phyloP scores from a whole-genome alignment of 2,113 vertebrate species.

The Eretmochelys imbricata region DNA sequence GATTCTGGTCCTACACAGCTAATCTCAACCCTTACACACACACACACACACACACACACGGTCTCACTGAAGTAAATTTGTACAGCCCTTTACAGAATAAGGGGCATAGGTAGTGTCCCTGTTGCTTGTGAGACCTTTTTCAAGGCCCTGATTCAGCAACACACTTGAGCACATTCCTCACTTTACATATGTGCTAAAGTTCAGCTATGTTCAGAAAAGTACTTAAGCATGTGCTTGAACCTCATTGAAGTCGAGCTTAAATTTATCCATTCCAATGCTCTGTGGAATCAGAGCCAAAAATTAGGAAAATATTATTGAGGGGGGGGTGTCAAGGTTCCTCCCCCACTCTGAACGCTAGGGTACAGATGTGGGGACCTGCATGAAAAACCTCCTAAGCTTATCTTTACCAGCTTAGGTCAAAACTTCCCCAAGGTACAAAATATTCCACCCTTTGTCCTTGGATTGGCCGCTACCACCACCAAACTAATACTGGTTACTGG shows the following conservation, averaged over 20 bases:
- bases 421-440: too few relatives aligned
- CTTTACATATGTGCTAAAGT: rapidly evolving
- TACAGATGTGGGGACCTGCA: too few relatives aligned
- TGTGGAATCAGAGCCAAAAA: background rate
- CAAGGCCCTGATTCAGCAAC: background rate
- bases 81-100: background rate
- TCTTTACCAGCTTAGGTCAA: too few relatives aligned
- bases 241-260: background rate
- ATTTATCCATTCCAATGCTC: background rate
- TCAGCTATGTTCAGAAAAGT: background rate
- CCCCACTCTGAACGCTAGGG: too few relatives aligned
- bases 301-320: background rate
- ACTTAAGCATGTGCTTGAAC: background rate
- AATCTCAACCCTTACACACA: background rate
- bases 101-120: background rate
- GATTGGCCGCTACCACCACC: too few relatives aligned
- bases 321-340: too few relatives aligned
- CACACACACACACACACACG: background rate
- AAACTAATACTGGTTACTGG: too few relatives aligned
- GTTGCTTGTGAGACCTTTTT: background rate
- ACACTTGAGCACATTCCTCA: background rate
- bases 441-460: too few relatives aligned
- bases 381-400: too few relatives aligned
- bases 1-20: background rate
- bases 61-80: background rate